Conservation (phyloP, 2,797 vertebrate species). For the Rhinophrynus dorsalis region DNA sequence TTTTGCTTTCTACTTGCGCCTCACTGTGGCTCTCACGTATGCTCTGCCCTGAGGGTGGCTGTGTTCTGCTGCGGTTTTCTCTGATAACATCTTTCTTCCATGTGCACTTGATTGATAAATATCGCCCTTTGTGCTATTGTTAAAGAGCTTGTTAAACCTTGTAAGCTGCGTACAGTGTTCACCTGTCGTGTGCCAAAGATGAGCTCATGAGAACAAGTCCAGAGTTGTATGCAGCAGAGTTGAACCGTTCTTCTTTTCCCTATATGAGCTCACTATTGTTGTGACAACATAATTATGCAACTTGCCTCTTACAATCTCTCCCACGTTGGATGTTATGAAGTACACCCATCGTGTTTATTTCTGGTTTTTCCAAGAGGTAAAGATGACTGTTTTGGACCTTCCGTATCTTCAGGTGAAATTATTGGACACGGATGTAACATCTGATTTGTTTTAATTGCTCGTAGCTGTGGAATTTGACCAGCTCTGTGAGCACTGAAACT, state of each 20-base stretch:
- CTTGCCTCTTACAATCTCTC: background rate
- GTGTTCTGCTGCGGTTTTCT: background rate
- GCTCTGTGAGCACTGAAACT: background rate
- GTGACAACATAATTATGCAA: constrained; percentile 10
- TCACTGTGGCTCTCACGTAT: background rate
- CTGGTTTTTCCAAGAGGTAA: background rate
- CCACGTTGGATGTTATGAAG: background rate
- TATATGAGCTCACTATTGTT: constrained; percentile 24
- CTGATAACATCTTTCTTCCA: constrained; percentile 1
- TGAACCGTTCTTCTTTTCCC: constrained; percentile 14
- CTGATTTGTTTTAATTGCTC: too few relatives aligned
- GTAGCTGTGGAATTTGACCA: background rate
- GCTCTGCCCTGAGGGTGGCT: background rate
- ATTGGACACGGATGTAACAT: background rate
- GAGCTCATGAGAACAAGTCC: constrained; percentile 60
- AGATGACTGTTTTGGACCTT: constrained; percentile 1
- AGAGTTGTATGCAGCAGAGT: constrained; percentile 45
- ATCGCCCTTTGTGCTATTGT: constrained; percentile 57
- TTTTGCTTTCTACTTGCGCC: too few relatives aligned
- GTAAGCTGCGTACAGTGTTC: constrained; percentile 38
- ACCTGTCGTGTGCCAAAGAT: constrained; percentile 53
- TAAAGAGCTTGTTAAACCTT: constrained; percentile 28
- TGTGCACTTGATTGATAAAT: constrained; percentile 50
- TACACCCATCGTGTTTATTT: background rate
- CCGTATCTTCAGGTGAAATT: constrained; percentile 9